phyloP scores from a whole-genome alignment of 2,888 invertebrate genomes.

The Helobdella robusta region DNA sequence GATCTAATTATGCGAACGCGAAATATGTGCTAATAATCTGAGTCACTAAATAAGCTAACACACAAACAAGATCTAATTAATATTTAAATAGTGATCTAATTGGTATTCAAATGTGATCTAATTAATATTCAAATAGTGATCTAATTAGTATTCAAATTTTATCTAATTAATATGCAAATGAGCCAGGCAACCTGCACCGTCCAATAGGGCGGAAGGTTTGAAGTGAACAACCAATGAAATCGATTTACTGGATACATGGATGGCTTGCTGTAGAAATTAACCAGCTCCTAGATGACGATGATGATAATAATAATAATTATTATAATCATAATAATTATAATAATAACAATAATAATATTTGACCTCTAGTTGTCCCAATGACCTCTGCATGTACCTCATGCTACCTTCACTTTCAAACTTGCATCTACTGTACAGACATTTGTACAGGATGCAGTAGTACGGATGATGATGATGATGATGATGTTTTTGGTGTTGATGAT shows the following conservation, averaged over 20 bases:
- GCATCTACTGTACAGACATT: slow-evolving; percentile 67
- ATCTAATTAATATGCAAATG: neutral
- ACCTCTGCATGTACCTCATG: slow-evolving; percentile 75
- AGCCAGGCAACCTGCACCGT: slow-evolving; percentile 4
- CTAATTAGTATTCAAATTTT: too few species aligned
- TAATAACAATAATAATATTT: neutral
- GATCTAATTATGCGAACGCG: too few species aligned
- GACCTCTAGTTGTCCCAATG: slow-evolving; percentile 75
- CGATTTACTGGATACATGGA: neutral
- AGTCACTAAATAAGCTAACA: too few species aligned
- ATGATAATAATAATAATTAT: neutral
- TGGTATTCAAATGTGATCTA: too few species aligned
- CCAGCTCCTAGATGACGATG: neutral
- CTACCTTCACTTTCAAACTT: slow-evolving; percentile 63
- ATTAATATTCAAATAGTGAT: too few species aligned
- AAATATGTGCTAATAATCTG: too few species aligned
- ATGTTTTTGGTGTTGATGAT: too few species aligned
- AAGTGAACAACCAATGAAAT: neutral
- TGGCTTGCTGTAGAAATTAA: neutral
- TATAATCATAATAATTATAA: neutral
- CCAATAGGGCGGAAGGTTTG: slow-evolving; percentile 15
- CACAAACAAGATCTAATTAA: too few species aligned
- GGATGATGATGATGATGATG: slow-evolving; percentile 60
- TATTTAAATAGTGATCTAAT: too few species aligned
- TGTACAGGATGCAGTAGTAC: slow-evolving; percentile 68